phyloP scores from a whole-genome alignment of 2,797 vertebrate species.

The Sus cebifrons region DNA sequence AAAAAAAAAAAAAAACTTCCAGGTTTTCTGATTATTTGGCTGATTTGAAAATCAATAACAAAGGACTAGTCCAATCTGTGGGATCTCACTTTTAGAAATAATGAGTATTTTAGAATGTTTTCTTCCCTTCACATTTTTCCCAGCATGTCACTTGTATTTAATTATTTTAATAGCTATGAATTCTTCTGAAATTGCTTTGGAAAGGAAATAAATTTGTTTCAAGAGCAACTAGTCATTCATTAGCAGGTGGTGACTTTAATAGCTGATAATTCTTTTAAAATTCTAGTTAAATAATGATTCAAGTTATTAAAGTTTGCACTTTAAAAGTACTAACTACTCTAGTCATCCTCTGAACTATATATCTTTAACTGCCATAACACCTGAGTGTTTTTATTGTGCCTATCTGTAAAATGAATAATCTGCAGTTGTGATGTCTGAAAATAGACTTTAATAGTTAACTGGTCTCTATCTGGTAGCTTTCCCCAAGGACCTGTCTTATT shows the following conservation, averaged over 20 bases:
- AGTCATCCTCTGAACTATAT: neutral
- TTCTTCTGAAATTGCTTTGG: slow-evolving; percentile 65
- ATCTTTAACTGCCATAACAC: neutral
- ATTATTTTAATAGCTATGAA: slow-evolving; percentile 67
- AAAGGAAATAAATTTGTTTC: slow-evolving; percentile 61
- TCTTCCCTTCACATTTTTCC: slow-evolving; percentile 25
- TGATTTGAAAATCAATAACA: neutral
- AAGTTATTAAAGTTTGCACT: neutral
- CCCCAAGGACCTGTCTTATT: neutral
- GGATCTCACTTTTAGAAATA: slow-evolving; percentile 27
- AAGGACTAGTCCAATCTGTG: neutral
- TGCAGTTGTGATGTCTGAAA: neutral
- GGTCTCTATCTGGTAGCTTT: neutral
- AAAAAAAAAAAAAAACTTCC: neutral
- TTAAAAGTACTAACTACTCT: neutral
- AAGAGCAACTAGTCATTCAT: slow-evolving; percentile 43
- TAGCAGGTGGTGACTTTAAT: neutral
- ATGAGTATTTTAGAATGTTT: slow-evolving; percentile 47
- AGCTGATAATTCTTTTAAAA: slow-evolving; percentile 50
- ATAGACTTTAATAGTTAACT: neutral
- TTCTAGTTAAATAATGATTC: neutral
- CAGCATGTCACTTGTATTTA: slow-evolving; percentile 60
- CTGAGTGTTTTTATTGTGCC: neutral
- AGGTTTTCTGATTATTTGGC: neutral
- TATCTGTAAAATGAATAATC: neutral